phyloP scores from a whole-genome alignment of 2,888 invertebrate genomes.

The Drosophila meridiana region DNA sequence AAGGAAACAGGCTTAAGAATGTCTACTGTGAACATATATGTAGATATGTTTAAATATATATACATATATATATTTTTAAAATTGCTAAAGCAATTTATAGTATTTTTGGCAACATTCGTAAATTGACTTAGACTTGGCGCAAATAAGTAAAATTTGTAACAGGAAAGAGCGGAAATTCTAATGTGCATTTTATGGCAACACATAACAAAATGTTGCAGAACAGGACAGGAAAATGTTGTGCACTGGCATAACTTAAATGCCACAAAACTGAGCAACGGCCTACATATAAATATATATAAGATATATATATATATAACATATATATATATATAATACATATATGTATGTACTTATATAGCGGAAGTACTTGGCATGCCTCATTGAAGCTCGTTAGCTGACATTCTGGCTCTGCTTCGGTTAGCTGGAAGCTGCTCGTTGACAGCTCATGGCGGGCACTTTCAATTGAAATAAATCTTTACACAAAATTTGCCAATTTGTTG shows the following conservation, averaged over 20 bases:
- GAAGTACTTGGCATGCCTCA: slow-evolving; percentile 78
- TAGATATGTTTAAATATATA: background rate
- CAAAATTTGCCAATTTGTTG: slow-evolving; percentile 79
- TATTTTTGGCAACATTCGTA: slow-evolving; percentile 40
- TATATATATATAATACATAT: background rate
- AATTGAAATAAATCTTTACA: slow-evolving; percentile 79
- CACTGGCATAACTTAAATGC: slow-evolving; percentile 36
- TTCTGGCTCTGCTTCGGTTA: slow-evolving; percentile 26
- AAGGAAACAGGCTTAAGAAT: too few relatives aligned
- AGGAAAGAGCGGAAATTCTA: slow-evolving; percentile 63
- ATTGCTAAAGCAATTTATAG: slow-evolving; percentile 29
- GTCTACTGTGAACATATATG: too few relatives aligned
- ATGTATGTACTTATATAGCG: slow-evolving; percentile 45
- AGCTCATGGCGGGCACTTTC: slow-evolving; percentile 75
- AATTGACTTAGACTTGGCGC: slow-evolving; percentile 32
- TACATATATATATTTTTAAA: background rate
- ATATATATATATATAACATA: background rate
- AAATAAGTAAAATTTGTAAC: slow-evolving; percentile 47
- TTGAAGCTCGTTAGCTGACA: slow-evolving; percentile 76
- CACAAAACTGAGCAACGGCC: slow-evolving; percentile 10
- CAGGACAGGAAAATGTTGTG: slow-evolving; percentile 54
- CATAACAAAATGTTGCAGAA: slow-evolving; percentile 59
- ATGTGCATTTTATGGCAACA: slow-evolving; percentile 74
- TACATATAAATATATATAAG: background rate
- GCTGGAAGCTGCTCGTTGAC: slow-evolving; percentile 52